A percentile compares a stretch with the other conserved stretches of the same genome.
Evolutionary conservation across 2,888 invertebrate species (phyloP).

Genomic region (Odontothrips loti): DNA sequence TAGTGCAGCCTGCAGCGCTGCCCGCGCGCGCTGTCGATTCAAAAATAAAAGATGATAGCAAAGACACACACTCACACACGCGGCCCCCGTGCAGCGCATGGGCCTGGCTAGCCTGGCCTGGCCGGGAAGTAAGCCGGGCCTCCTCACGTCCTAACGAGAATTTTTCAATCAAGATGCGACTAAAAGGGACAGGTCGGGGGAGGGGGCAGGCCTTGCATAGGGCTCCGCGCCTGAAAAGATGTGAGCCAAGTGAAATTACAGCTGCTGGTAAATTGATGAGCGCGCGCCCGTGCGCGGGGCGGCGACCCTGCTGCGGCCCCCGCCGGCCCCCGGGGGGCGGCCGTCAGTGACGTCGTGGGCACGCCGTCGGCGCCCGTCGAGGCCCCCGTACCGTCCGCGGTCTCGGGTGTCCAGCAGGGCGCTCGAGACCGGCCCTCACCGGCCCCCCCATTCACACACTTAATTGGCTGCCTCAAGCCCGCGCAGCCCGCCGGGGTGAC

Average conservation of each 20-base stretch:
- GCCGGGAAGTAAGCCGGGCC: too few species aligned
- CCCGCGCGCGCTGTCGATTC: too few species aligned
- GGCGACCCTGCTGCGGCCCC: neutral
- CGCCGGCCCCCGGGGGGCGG: neutral
- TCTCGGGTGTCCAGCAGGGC: neutral
- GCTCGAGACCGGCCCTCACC: too few species aligned
- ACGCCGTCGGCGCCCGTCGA: neutral
- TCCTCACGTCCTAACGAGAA: neutral
- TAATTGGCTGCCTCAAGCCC: too few species aligned
- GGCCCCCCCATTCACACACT: too few species aligned
- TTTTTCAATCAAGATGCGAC: conserved; percentile 12
- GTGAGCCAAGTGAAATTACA: conserved; percentile 24
- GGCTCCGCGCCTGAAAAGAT: neutral
- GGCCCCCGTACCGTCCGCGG: neutral
- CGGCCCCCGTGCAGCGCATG: too few species aligned
- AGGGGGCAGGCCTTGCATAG: neutral
- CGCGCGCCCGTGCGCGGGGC: neutral
- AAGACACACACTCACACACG: too few species aligned
- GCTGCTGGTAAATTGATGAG: conserved; percentile 24
- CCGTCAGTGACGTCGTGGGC: neutral
- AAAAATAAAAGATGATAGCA: neutral
- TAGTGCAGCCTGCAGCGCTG: too few species aligned
- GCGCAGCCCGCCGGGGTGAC: too few species aligned
- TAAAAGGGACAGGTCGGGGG: neutral
- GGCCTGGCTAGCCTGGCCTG: too few species aligned